Conservation (phyloP, 23 tunicate species). For the Styela clava region DNA sequence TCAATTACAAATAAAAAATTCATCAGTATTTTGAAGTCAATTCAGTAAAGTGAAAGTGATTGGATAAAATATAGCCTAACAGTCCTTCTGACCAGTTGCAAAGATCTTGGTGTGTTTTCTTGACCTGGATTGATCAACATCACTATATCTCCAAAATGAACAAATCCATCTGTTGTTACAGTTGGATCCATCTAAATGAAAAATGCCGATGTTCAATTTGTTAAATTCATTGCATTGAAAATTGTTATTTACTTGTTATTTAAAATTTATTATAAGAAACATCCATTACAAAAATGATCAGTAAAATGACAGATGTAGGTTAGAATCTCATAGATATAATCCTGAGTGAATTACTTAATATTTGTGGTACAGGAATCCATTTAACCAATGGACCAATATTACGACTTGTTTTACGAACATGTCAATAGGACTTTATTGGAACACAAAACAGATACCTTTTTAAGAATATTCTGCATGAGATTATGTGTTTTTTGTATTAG, state of each 20-base stretch:
- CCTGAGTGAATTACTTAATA: no score
- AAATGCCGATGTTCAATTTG: no score
- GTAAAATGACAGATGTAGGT: no score
- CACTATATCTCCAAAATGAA: slow-evolving; percentile 92
- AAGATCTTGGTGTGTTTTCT: slow-evolving; percentile 43
- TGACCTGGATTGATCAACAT: slow-evolving; percentile 96
- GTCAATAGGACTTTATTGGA: no score
- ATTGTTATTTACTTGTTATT: background rate
- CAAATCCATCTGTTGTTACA: slow-evolving; percentile 83
- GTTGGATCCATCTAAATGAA: slow-evolving; percentile 49
- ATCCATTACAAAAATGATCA: background rate
- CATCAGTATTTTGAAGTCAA: background rate
- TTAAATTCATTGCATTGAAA: background rate
- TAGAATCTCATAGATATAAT: no score
- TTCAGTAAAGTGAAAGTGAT: no score
- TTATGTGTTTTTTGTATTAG: slow-evolving; percentile 82
- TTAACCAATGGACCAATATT: no score
- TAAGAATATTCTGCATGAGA: slow-evolving; percentile 63
- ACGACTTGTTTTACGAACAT: no score
- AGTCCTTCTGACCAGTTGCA: slow-evolving; percentile 41
- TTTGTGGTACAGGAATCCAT: no score
- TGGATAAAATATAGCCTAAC: background rate
- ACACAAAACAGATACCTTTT: no score
- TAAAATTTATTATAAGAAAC: background rate
- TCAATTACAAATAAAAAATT: background rate